These are phyloP conservation scores for Penaeus indicus DNA, from an alignment of 1,140 invertebrate species.

Conservation along the genomic window DNA sequence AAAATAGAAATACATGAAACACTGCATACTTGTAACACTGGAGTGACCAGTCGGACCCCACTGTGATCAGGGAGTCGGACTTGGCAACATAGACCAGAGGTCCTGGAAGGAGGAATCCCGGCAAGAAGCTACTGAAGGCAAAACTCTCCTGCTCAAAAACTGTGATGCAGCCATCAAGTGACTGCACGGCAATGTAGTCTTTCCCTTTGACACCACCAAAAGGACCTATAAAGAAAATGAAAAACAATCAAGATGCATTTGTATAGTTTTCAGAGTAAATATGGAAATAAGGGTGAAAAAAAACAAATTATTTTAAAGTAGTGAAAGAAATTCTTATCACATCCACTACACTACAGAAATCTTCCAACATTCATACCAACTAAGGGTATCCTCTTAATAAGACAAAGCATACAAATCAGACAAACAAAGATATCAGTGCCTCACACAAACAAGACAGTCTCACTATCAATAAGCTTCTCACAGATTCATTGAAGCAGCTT, in stretches of 20 bases:
- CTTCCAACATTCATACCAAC: background rate
- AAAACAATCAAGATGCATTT: slow-evolving; percentile 76
- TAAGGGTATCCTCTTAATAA: too few species aligned
- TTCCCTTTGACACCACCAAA: slow-evolving; percentile 82
- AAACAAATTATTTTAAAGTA: too few species aligned
- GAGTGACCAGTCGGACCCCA: slow-evolving; percentile 80
- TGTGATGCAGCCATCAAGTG: slow-evolving; percentile 84
- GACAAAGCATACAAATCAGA: background rate
- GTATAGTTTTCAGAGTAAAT: slow-evolving; percentile 71
- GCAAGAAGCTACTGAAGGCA: slow-evolving; percentile 81
- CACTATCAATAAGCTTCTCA: background rate
- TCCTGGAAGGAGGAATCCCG: slow-evolving; percentile 83
- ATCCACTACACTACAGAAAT: background rate
- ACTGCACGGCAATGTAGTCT: slow-evolving; percentile 85
- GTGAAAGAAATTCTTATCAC: too few species aligned
- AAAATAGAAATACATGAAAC: background rate
- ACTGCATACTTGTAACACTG: slow-evolving; percentile 82
- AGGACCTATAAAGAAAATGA: slow-evolving; percentile 76
- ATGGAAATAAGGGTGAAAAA: background rate
- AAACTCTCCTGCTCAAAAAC: slow-evolving; percentile 92
- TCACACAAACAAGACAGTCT: background rate
- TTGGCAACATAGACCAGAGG: slow-evolving; percentile 82
- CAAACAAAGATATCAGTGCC: background rate
- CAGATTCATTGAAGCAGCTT: background rate
- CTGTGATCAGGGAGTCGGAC: slow-evolving; percentile 85